phyloP scores from a whole-genome alignment of 2,797 vertebrate genomes.

The Picus viridis region DNA sequence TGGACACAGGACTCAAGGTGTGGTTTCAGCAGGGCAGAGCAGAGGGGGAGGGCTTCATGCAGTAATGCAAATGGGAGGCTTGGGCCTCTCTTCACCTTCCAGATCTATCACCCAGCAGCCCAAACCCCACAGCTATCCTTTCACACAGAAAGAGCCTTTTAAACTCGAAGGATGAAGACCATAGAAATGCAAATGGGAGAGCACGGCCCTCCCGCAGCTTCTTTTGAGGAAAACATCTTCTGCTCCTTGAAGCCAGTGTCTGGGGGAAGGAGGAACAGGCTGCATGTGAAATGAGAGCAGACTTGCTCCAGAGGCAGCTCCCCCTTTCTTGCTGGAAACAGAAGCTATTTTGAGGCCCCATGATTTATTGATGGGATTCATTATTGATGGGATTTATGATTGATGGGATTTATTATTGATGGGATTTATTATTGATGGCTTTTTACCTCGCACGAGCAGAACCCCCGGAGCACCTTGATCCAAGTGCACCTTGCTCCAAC shows the following conservation, averaged over 20 bases:
- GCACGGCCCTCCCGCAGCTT: background rate
- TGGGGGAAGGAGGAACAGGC: background rate
- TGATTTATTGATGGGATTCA: background rate
- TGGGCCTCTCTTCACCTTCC: background rate
- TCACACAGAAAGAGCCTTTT: background rate
- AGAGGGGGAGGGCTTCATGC: background rate
- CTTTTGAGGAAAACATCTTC: background rate
- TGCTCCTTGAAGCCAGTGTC: background rate
- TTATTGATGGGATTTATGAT: no score
- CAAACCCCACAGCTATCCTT: background rate
- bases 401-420: background rate
- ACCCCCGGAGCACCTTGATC: background rate
- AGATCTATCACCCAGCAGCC: background rate
- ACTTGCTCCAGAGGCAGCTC: background rate
- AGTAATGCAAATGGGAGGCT: rapidly evolving
- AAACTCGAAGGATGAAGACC: background rate
- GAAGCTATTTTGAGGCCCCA: background rate
- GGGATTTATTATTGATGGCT: no score
- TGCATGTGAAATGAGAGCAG: background rate
- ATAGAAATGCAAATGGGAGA: rapidly evolving
- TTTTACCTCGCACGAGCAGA: background rate
- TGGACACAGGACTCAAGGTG: no score
- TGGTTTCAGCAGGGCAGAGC: no score
- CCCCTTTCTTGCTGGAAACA: no score
- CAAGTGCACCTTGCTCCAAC: background rate